Evolutionary conservation across 2,113 vertebrate genomes (phyloP).

Genomic region (Tyto alba): DNA sequence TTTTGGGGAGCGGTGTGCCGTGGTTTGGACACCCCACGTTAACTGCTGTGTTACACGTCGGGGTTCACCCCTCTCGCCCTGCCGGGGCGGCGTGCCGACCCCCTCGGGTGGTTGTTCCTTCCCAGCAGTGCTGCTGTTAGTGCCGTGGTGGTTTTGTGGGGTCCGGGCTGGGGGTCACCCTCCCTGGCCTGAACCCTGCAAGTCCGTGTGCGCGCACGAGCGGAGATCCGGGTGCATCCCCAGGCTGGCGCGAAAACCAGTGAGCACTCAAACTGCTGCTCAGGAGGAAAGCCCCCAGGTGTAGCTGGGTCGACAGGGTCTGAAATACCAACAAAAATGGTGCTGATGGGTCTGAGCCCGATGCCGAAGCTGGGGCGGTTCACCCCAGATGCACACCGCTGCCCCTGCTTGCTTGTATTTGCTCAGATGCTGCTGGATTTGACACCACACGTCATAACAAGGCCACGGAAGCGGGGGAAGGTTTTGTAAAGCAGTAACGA

Average conservation of each 20-base stretch:
- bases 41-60: neutral
- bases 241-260: neutral
- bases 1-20: neutral
- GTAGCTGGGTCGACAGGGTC: no score
- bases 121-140: neutral
- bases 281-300: accelerated
- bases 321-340: accelerated
- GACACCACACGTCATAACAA: accelerated
- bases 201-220: accelerated
- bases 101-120: no score
- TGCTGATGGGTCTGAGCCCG: accelerated
- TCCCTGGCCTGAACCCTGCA: neutral
- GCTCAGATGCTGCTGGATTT: accelerated
- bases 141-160: neutral
- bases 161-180: neutral
- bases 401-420: accelerated
- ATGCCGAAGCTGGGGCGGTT: accelerated
- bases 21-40: neutral
- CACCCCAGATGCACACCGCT: accelerated
- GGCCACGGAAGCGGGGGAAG: neutral
- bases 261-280: accelerated
- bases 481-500: accelerated
- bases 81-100: no score
- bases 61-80: neutral
- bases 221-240: neutral